Evolutionary conservation across 1,140 invertebrate genomes (phyloP), one percentile per base, ranked within the genome.

Genomic region (Bombus polaris): DNA sequence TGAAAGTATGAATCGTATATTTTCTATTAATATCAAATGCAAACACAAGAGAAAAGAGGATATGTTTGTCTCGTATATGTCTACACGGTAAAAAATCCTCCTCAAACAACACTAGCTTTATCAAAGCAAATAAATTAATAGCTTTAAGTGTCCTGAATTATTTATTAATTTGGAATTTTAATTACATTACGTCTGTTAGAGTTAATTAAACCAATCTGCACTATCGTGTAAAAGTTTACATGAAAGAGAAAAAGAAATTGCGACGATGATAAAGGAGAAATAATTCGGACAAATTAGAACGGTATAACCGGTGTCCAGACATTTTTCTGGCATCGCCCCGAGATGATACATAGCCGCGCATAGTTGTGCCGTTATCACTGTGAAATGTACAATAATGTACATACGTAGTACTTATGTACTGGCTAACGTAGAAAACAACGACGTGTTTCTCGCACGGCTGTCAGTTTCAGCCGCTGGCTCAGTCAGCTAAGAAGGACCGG

Each of bases 381-480:
- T 4, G 25, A 81, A 57, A 39, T 53, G 32, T 62, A 62, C 59
- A 53, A 22, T 53, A 53, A 53, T 53, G 59, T 75, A 82, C 39
- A 22, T 37, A 59, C 42, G 44, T 32, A 28, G 42, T 25, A 35
- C 32, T 68, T 35, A 37, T 65, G n/a, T 22, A 65, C 25, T 9
- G 28, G 9, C 9, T 44, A 39, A 18, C 10, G 25, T 8, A 10
- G 37, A 44, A 6, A 73, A 57, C 68, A 59, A 28, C 18, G 12
- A 62, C 72, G 72, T 15, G 74, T 75, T 73, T n/a, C 72, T 66
- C 71, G 39, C 57, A 74, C 81, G 72, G 53, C 66, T 85, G 87
- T 88, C 87, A 88, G 81, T 57, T 78, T 76, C 87, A 88, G 76
- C 87, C 84, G 81, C 59, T 88, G 35, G 74, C 65, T 88, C 76